phyloP scores from a whole-genome alignment of 2,888 invertebrate species.

The Diloba caeruleocephala region DNA sequence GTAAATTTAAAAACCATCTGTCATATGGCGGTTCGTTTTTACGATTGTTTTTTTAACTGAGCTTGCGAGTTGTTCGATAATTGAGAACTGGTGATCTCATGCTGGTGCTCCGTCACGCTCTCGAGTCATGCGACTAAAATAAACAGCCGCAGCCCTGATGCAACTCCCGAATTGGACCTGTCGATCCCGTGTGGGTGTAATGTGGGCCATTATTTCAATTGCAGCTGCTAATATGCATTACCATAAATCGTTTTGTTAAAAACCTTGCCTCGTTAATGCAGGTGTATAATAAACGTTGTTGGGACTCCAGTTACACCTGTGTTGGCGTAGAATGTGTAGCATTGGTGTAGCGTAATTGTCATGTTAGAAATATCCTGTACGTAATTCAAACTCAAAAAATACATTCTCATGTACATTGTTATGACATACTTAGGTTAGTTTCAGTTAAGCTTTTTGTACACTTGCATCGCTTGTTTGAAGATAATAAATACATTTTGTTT shows the following conservation, averaged over 20 bases:
- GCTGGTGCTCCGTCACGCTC: conserved; percentile 73
- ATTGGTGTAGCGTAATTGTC: too few species aligned
- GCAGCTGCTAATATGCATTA: conserved; percentile 46
- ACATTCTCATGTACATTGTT: too few species aligned
- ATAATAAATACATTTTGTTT: too few species aligned
- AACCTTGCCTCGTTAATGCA: conserved; percentile 6
- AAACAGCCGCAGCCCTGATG: conserved; percentile 68
- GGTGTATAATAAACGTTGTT: conserved; percentile 2
- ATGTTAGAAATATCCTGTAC: too few species aligned
- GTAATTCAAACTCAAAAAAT: too few species aligned
- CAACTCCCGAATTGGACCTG: conserved; percentile 72
- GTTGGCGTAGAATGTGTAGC: too few species aligned
- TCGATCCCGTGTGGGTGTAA: conserved; percentile 61
- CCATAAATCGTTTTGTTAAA: conserved; percentile 32
- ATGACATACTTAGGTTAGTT: too few species aligned
- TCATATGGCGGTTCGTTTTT: conserved; percentile 29
- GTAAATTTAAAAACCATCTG: conserved; percentile 14
- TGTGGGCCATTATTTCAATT: conserved; percentile 62
- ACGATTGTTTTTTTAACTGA: conserved; percentile 31
- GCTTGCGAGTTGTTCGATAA: conserved; percentile 56
- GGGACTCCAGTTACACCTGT: neutral
- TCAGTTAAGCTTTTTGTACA: too few species aligned
- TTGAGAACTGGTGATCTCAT: conserved; percentile 82
- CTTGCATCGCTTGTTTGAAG: too few species aligned
- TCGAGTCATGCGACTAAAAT: conserved; percentile 82